Percentiles rank a stretch among this genome's conserved stretches.
Evolutionary conservation across 2,113 vertebrate species (phyloP).

Genomic region (Phodopus roborovskii): DNA sequence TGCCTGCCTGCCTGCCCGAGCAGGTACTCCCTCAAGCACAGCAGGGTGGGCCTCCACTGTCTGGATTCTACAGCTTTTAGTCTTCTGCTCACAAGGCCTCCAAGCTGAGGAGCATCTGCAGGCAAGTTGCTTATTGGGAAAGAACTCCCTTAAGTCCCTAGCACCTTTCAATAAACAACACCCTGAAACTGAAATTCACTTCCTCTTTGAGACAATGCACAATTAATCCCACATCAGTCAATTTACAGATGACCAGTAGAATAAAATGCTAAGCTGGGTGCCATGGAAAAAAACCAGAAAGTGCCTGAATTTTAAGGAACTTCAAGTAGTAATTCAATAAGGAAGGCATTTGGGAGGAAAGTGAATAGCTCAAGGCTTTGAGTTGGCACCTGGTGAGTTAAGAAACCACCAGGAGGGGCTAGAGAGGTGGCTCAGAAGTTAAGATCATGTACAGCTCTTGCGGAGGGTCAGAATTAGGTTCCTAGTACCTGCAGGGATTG

Average conservation of each 20-base stretch:
- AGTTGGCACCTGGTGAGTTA: background rate
- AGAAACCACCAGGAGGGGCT: background rate
- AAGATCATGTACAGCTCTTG: background rate
- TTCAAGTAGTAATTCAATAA: background rate
- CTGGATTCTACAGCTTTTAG: background rate
- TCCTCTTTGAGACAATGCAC: background rate
- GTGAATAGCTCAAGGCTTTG: background rate
- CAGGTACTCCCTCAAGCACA: background rate
- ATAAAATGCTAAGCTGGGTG: background rate
- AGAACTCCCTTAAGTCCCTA: background rate
- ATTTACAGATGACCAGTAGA: background rate
- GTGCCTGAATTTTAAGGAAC: background rate
- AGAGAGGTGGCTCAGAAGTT: background rate
- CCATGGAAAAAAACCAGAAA: background rate
- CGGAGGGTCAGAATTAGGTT: background rate
- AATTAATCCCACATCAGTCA: background rate
- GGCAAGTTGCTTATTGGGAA: background rate
- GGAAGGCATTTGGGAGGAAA: background rate
- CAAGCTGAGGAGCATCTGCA: background rate
- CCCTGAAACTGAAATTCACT: constrained; percentile 19
- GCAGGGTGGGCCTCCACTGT: background rate
- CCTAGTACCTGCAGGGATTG: background rate
- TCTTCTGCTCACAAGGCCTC: background rate
- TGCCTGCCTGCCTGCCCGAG: no score
- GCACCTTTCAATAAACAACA: background rate